Conservation (phyloP, 2,113 vertebrate genomes). For the Nasalis larvatus region DNA sequence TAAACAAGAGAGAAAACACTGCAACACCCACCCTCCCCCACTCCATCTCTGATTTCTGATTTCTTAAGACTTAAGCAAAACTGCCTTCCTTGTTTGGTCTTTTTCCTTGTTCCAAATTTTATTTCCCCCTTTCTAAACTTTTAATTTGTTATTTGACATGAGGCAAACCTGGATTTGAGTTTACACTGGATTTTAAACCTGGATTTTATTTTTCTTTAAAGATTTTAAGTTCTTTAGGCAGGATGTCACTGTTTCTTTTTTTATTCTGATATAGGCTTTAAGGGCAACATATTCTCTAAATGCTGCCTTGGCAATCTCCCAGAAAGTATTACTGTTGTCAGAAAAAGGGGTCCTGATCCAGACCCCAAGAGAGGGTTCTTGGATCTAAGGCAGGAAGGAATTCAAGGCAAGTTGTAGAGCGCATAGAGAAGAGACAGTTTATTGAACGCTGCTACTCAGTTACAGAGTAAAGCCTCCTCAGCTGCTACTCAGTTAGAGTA, state of each 20-base stretch:
- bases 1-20: not conserved
- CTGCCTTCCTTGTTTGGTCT: not conserved
- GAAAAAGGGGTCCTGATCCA: no score
- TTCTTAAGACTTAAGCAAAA: conserved; percentile 47
- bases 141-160: not conserved
- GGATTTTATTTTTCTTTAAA: no score
- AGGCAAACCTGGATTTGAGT: no score
- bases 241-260: not conserved
- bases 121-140: conserved; percentile 35
- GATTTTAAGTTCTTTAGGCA: conserved; percentile 1
- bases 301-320: not conserved
- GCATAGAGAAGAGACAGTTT: no score
- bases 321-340: not conserved
- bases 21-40: not conserved
- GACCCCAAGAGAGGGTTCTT: no score
- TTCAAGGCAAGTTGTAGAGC: no score
- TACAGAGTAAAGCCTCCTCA: no score
- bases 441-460: no score
- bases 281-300: conserved; percentile 5
- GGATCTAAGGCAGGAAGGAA: no score
- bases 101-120: not conserved
- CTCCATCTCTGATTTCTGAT: not conserved
- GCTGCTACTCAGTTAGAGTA: no score
- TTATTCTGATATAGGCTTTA: conserved; percentile 2
- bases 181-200: no score